Percentiles rank a stretch among this genome's conserved stretches.
Evolutionary conservation across 2,888 invertebrate species (phyloP).

Genomic region (Ectemnius cavifrons): DNA sequence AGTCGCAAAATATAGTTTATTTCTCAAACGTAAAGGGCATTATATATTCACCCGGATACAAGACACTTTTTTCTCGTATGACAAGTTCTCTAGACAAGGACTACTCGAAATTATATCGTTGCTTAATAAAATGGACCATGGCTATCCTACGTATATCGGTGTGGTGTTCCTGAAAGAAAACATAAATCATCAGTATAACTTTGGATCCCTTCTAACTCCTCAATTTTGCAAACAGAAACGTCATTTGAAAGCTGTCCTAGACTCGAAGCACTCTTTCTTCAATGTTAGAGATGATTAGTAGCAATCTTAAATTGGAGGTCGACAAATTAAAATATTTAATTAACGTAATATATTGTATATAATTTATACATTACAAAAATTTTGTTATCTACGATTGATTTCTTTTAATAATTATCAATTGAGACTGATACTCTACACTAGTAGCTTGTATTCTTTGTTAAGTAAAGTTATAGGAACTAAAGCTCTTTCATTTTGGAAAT

Average conservation of each 20-base stretch:
- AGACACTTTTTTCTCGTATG: slow-evolving; percentile 35
- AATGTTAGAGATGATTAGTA: slow-evolving; percentile 32
- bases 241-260: slow-evolving; percentile 31
- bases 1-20: slow-evolving; percentile 3
- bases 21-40: slow-evolving; percentile 21
- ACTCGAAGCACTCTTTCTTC: slow-evolving; percentile 40
- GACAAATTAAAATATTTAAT: slow-evolving; percentile 45
- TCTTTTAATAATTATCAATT: slow-evolving; percentile 46
- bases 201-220: slow-evolving; percentile 20
- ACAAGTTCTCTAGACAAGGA: slow-evolving; percentile 22
- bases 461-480: slow-evolving; percentile 44
- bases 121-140: slow-evolving; percentile 42
- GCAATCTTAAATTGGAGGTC: slow-evolving; percentile 34
- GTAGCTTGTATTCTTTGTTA: slow-evolving; percentile 25
- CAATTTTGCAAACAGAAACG: slow-evolving; percentile 26
- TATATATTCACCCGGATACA: slow-evolving; percentile 45
- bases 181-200: slow-evolving; percentile 42
- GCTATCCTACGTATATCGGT: slow-evolving; percentile 44
- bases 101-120: slow-evolving; percentile 36
- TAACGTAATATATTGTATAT: slow-evolving; percentile 47
- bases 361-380: slow-evolving; percentile 47
- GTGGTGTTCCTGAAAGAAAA: slow-evolving; percentile 50
- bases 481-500: slow-evolving; percentile 24
- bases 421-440: slow-evolving; percentile 29
- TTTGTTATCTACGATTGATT: slow-evolving; percentile 24